A percentile compares a stretch with the other conserved stretches of the same genome.
These are phyloP conservation scores for Mormyrops boulengeri DNA, from an alignment of 2,797 vertebrate genomes.

Conservation along the genomic window DNA sequence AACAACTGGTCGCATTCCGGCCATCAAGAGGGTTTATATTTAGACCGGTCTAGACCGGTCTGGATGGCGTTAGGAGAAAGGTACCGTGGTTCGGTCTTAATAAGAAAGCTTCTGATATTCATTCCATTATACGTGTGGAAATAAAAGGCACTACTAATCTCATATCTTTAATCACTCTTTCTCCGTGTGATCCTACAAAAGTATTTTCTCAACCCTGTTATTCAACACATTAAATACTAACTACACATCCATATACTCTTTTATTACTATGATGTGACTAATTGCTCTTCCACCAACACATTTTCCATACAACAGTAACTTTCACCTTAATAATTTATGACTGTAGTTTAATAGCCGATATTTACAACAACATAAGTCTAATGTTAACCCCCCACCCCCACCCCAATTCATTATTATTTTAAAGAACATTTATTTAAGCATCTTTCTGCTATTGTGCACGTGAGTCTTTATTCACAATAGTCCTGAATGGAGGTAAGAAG, in stretches of 20 bases:
- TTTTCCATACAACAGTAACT: not conserved
- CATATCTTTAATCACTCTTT: not conserved
- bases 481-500: not conserved
- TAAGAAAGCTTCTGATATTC: not conserved
- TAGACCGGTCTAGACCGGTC: slow-evolving; percentile 59
- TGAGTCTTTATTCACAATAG: not conserved
- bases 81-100: slow-evolving; percentile 30
- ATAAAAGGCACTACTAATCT: not conserved
- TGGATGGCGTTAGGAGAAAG: slow-evolving; percentile 54
- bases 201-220: not conserved
- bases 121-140: not conserved
- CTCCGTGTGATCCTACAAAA: not conserved
- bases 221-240: not conserved
- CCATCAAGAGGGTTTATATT: slow-evolving; percentile 63
- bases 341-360: not conserved
- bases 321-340: not conserved
- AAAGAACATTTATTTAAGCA: not conserved
- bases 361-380: not conserved
- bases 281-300: not conserved
- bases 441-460: not conserved
- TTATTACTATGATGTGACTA: not conserved
- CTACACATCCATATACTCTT: not conserved
- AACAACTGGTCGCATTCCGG: slow-evolving; percentile 53
- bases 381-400: not conserved
- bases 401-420: not conserved